A percentile compares a stretch with the other conserved stretches of the same genome.
phyloP scores from a whole-genome alignment of 2,797 vertebrate species.

The Danio jaintianensis region DNA sequence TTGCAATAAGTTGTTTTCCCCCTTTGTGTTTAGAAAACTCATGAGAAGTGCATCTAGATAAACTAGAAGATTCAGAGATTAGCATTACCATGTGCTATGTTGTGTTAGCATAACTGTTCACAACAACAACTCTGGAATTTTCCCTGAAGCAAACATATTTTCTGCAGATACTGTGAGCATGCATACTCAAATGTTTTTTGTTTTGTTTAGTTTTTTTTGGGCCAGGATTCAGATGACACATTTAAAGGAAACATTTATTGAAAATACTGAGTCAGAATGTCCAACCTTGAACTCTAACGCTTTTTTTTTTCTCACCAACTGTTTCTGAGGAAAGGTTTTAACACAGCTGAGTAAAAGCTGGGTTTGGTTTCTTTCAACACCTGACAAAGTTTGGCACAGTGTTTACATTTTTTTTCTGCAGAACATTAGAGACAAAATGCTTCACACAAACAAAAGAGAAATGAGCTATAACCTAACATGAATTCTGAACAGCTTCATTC shows the following conservation, averaged over 20 bases:
- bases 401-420: background rate
- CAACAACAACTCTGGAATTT: background rate
- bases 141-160: background rate
- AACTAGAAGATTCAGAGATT: background rate
- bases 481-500: background rate
- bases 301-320: background rate
- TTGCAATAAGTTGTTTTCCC: background rate
- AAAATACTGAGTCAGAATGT: constrained; percentile 34
- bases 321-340: background rate
- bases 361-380: constrained; percentile 18
- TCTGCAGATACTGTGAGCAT: background rate
- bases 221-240: constrained; percentile 17
- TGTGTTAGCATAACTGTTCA: background rate
- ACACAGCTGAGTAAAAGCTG: background rate
- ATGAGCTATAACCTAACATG: background rate
- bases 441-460: background rate
- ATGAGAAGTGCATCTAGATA: background rate
- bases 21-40: background rate
- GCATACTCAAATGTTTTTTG: background rate
- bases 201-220: too few species aligned
- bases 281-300: constrained; percentile 31
- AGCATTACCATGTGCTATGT: too few species aligned
- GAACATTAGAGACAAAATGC: constrained; percentile 5
- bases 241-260: background rate
- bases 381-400: background rate